Percentiles rank a stretch among this genome's conserved stretches.
Conservation (phyloP, 2,888 invertebrate genomes). For the Nephrotoma flavescens region DNA sequence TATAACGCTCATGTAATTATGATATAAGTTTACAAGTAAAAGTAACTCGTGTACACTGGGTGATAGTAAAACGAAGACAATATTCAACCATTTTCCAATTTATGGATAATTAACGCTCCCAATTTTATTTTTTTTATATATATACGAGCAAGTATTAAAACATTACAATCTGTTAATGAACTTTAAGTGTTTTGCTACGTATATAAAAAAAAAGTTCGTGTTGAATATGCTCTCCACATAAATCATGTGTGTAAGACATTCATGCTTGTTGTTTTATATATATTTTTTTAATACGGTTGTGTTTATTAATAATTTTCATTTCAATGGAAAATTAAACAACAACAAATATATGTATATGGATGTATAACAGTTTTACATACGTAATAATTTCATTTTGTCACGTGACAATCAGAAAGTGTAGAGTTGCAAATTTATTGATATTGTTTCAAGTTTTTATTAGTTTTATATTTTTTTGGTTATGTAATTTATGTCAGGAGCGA, state of each 20-base stretch:
- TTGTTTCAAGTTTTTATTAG: not conserved
- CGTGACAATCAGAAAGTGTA: conserved; percentile 5
- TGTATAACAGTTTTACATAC: not conserved
- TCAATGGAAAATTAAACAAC: not conserved
- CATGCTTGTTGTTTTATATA: not conserved
- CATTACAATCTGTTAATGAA: not conserved
- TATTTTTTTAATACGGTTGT: not conserved
- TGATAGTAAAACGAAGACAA: not conserved
- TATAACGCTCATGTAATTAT: not conserved
- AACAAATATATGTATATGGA: not conserved
- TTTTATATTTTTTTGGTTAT: not conserved
- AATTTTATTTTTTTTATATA: not conserved
- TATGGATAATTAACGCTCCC: not conserved
- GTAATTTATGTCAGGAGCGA: not conserved
- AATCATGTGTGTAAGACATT: not conserved
- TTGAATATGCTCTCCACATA: not conserved
- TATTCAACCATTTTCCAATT: not conserved
- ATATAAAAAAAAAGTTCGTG: not conserved
- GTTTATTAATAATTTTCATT: not conserved
- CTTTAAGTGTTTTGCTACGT: not conserved
- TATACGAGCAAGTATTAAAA: not conserved
- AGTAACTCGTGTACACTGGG: not conserved
- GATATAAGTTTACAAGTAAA: not conserved
- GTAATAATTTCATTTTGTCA: conserved; percentile 4
- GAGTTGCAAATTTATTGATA: conserved; percentile 4